Conservation (phyloP, 2,888 invertebrate genomes). For the Linnaemya vulpina region DNA sequence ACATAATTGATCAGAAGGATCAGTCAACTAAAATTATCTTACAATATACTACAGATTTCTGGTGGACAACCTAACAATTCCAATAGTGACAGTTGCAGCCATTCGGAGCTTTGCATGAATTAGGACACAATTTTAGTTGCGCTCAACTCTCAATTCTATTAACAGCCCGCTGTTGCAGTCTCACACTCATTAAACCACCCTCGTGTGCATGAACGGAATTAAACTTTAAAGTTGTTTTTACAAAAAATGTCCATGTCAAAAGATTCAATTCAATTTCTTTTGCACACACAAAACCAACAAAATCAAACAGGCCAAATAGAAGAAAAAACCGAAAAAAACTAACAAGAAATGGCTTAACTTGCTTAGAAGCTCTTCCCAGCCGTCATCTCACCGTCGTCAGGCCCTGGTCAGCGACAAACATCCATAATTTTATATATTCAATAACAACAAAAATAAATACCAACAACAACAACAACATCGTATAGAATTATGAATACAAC, state of each 20-base stretch:
- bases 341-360: slow-evolving; percentile 40
- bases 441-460: background rate
- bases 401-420: slow-evolving; percentile 45
- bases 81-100: too few species aligned
- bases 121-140: too few species aligned
- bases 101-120: too few species aligned
- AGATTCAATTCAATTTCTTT: slow-evolving; percentile 65
- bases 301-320: slow-evolving; percentile 34
- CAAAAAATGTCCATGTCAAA: slow-evolving; percentile 46
- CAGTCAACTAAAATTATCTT: too few species aligned
- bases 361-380: slow-evolving; percentile 52
- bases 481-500: slow-evolving; percentile 64
- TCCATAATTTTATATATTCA: slow-evolving; percentile 55
- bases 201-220: slow-evolving; percentile 20
- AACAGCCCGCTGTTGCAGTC: too few species aligned
- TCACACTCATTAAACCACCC: background rate
- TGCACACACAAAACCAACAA: slow-evolving; percentile 49
- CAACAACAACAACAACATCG: slow-evolving; percentile 42
- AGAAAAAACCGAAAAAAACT: slow-evolving; percentile 1
- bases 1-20: too few species aligned
- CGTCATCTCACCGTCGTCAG: background rate
- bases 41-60: too few species aligned
- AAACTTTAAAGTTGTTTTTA: slow-evolving; percentile 44
- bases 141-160: too few species aligned
- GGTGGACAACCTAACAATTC: too few species aligned